Percentiles rank a stretch among this genome's conserved stretches.
Evolutionary conservation across 2,113 vertebrate genomes (phyloP).

Genomic region (Saguinus midas): DNA sequence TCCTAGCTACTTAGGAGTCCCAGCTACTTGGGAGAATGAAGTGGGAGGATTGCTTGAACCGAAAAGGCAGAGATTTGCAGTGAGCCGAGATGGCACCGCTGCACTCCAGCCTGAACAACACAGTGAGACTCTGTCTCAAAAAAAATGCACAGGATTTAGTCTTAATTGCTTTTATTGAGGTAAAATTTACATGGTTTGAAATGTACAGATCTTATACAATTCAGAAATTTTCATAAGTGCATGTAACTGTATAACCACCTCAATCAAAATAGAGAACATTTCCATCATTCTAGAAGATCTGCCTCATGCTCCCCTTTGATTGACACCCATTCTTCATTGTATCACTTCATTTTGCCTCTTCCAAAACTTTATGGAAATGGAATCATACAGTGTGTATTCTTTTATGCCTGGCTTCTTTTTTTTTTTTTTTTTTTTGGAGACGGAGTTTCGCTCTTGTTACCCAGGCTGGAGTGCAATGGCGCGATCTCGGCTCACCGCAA

Average conservation of each 20-base stretch:
- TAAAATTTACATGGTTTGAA: conserved; percentile 7
- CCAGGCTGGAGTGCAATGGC: too few relatives aligned
- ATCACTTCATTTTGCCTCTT: not conserved
- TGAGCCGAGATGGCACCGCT: too few relatives aligned
- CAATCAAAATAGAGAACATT: not conserved
- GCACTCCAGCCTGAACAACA: too few relatives aligned
- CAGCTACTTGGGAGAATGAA: too few relatives aligned
- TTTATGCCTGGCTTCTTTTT: not conserved
- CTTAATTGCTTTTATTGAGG: not conserved
- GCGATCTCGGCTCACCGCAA: too few relatives aligned
- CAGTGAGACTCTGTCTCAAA: too few relatives aligned
- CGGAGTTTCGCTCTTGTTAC: too few relatives aligned
- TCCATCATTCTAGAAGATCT: not conserved
- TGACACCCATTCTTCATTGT: not conserved
- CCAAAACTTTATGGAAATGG: not conserved
- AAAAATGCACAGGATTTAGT: not conserved
- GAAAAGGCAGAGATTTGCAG: too few relatives aligned
- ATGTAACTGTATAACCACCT: not conserved
- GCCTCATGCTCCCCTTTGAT: not conserved
- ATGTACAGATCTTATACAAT: not conserved
- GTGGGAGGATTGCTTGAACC: too few relatives aligned
- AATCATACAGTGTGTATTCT: not conserved
- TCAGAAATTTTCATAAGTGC: not conserved
- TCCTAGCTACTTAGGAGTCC: too few relatives aligned
- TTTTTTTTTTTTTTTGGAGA: too few relatives aligned